A percentile compares a stretch with the other conserved stretches of the same genome.
Evolutionary conservation across 2,888 invertebrate species (phyloP).

Genomic region (Sesia apiformis): DNA sequence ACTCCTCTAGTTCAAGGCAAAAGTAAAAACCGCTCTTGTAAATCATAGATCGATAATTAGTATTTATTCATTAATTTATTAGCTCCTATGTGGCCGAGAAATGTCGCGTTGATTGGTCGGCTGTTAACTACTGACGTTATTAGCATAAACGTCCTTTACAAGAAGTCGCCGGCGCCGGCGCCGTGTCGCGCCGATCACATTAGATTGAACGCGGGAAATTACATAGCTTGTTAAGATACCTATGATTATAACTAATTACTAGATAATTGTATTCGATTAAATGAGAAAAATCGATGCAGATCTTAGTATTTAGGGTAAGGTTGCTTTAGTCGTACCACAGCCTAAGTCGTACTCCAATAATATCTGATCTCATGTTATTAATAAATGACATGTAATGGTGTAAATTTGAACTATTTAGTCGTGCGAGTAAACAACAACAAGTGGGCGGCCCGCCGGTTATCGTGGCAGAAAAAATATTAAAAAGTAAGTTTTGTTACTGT

Average conservation of each 20-base stretch:
- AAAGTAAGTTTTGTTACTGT: no score
- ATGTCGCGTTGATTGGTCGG: constrained; percentile 35
- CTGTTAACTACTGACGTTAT: constrained; percentile 43
- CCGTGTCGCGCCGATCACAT: constrained; percentile 58
- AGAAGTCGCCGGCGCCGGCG: constrained; percentile 58
- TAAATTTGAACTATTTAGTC: no score
- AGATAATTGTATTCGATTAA: constrained; percentile 48
- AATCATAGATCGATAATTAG: constrained; percentile 28
- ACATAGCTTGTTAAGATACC: constrained; percentile 54
- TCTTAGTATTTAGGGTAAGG: no score
- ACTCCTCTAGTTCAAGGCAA: no score
- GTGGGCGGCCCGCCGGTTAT: no score
- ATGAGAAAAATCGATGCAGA: constrained; percentile 29
- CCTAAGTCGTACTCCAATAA: no score
- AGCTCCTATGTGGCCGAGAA: constrained; percentile 43
- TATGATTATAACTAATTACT: constrained; percentile 40
- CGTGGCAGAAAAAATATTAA: no score
- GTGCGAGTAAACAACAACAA: no score
- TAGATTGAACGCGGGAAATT: constrained; percentile 62
- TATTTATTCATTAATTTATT: constrained; percentile 61
- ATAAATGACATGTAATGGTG: no score
- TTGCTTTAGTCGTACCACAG: no score
- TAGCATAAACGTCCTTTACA: constrained; percentile 60
- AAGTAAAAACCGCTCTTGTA: no score
- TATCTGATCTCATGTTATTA: no score